phyloP scores from a whole-genome alignment of 2,888 invertebrate genomes.

The Merodon equestris region DNA sequence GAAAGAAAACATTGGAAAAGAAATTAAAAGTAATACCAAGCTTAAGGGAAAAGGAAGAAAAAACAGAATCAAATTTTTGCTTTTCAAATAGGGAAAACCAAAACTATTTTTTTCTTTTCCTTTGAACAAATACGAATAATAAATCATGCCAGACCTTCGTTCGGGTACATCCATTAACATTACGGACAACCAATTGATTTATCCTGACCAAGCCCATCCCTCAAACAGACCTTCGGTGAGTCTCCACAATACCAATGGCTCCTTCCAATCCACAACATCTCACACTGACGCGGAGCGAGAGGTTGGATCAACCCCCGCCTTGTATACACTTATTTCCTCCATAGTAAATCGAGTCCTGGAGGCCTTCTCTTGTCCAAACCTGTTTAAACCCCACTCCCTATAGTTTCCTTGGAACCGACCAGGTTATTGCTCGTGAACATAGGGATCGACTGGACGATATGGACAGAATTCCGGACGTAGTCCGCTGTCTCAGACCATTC shows the following conservation, averaged over 20 bases:
- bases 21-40: no score
- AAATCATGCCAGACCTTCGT: not conserved
- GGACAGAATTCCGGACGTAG: no score
- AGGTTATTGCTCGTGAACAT: not conserved
- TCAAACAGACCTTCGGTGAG: not conserved
- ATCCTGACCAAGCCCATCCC: not conserved
- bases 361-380: not conserved
- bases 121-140: not conserved
- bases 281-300: not conserved
- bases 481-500: no score
- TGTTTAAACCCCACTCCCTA: not conserved
- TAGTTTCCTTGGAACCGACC: not conserved
- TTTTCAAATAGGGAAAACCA: no score
- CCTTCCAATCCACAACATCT: not conserved
- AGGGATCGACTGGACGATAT: no score
- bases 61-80: not conserved
- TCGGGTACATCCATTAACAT: no score
- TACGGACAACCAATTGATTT: not conserved
- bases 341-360: not conserved
- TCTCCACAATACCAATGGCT: not conserved
- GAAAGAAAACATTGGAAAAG: no score
- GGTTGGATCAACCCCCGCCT: not conserved
- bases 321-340: not conserved
- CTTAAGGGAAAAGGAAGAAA: no score
- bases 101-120: no score